A percentile compares a stretch with the other conserved stretches of the same genome.
phyloP scores from a whole-genome alignment of 2,113 vertebrate genomes.

The Chloebia gouldiae region DNA sequence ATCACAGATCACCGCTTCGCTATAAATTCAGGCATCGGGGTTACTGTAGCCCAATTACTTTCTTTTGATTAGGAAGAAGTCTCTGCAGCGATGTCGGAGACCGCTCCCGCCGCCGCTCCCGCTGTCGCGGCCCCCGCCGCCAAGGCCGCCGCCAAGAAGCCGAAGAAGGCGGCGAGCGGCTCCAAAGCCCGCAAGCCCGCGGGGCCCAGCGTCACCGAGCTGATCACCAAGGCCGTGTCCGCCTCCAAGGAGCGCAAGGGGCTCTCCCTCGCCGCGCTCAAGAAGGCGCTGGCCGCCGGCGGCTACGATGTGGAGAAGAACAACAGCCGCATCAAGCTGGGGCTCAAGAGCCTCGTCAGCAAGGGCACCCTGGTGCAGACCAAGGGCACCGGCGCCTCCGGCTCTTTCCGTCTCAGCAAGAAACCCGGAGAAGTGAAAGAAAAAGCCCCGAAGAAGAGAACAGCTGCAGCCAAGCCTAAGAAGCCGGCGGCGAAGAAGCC shows the following conservation, averaged over 20 bases:
- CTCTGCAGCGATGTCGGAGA: slow-evolving; percentile 72
- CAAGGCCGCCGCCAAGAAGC: slow-evolving; percentile 68
- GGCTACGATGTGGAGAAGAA: slow-evolving; percentile 85
- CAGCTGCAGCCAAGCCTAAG: neutral
- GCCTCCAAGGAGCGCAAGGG: slow-evolving; percentile 77
- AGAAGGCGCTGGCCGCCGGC: slow-evolving; percentile 75
- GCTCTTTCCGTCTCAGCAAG: slow-evolving; percentile 70
- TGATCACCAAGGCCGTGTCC: slow-evolving; percentile 77
- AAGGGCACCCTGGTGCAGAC: slow-evolving; percentile 73
- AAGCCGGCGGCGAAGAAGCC: slow-evolving; percentile 47
- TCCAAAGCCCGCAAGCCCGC: slow-evolving; percentile 26
- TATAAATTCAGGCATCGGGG: slow-evolving; percentile 77
- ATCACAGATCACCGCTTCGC: slow-evolving; percentile 74
- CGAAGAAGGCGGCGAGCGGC: slow-evolving; percentile 9
- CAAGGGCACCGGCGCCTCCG: slow-evolving; percentile 73
- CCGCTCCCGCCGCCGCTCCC: slow-evolving; percentile 68
- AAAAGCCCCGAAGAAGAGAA: slow-evolving; percentile 7
- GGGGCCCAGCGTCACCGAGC: slow-evolving; percentile 75
- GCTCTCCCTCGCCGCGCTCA: slow-evolving; percentile 73
- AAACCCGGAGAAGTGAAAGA: slow-evolving; percentile 47
- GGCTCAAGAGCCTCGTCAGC: slow-evolving; percentile 64
- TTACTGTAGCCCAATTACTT: slow-evolving; percentile 48
- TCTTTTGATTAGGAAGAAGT: slow-evolving; percentile 22
- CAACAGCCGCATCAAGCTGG: slow-evolving; percentile 74
- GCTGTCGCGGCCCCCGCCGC: slow-evolving; percentile 57